Conservation (phyloP, 2,113 vertebrate genomes). For the Datnioides undecimradiatus region DNA sequence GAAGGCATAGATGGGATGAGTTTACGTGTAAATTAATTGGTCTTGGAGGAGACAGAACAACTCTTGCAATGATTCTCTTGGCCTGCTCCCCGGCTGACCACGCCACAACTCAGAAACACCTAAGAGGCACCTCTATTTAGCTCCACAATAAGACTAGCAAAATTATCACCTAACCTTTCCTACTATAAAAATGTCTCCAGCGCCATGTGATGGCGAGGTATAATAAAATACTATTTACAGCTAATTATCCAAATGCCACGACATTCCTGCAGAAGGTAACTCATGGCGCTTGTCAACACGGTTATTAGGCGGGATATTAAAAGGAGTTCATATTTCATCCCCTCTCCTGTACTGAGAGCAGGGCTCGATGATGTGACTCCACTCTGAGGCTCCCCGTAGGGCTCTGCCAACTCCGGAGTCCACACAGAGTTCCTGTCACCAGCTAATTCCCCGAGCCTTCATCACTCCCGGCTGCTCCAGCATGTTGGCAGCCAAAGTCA, state of each 20-base stretch:
- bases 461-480: constrained; percentile 35
- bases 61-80: constrained; percentile 45
- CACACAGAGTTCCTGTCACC: constrained; percentile 54
- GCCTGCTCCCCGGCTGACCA: constrained; percentile 42
- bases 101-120: constrained; percentile 27
- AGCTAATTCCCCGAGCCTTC: constrained; percentile 54
- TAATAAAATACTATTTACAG: constrained; percentile 77
- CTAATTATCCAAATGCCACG: constrained; percentile 84
- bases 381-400: neutral
- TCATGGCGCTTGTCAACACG: constrained; percentile 78
- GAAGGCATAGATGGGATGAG: constrained; percentile 12
- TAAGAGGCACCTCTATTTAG: constrained; percentile 50
- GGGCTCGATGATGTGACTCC: constrained; percentile 26
- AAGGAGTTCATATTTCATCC: constrained; percentile 77
- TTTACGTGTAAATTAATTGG: constrained; percentile 68
- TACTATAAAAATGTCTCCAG: constrained; percentile 61
- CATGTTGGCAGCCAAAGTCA: constrained; percentile 45
- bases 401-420: constrained; percentile 45
- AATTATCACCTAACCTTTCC: constrained; percentile 76
- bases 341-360: constrained; percentile 19
- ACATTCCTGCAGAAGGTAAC: constrained; percentile 77
- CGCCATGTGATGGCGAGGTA: constrained; percentile 40
- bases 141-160: constrained; percentile 58
- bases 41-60: constrained; percentile 45
- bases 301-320: constrained; percentile 79